Percentiles rank a stretch among this genome's conserved stretches.
Evolutionary conservation across 2,797 vertebrate genomes (phyloP).

Genomic region (Sparidentex hasta): DNA sequence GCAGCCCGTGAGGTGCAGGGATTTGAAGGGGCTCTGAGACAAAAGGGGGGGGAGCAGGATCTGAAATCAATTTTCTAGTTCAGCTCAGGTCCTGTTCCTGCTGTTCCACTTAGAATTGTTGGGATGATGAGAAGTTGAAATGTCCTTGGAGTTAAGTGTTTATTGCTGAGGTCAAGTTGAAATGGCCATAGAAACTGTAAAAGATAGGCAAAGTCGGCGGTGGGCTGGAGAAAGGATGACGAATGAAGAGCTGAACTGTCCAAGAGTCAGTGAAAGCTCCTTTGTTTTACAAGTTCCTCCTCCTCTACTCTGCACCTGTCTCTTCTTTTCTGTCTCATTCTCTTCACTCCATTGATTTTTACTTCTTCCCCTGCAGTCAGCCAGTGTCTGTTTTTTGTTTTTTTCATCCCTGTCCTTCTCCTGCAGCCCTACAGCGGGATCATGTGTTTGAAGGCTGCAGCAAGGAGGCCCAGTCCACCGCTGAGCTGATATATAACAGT

Average conservation of each 20-base stretch:
- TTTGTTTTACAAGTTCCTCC: conserved; percentile 11
- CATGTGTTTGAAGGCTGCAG: conserved; percentile 18
- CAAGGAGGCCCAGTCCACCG: neutral
- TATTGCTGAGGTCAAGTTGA: conserved; percentile 36
- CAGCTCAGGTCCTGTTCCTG: conserved; percentile 25
- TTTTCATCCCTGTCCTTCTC: conserved; percentile 22
- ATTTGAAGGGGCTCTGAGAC: conserved; percentile 46
- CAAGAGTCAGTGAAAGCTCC: conserved; percentile 12
- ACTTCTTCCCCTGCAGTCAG: conserved; percentile 23
- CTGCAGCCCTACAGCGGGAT: conserved; percentile 15
- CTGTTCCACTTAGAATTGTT: conserved; percentile 35
- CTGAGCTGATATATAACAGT: conserved; percentile 11
- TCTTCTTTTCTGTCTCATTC: conserved; percentile 18
- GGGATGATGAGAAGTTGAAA: conserved; percentile 29
- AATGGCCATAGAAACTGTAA: conserved; percentile 1
- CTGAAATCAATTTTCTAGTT: conserved; percentile 62
- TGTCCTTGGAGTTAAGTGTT: conserved; percentile 31
- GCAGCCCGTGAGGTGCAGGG: conserved; percentile 52
- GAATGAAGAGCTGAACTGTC: conserved; percentile 2
- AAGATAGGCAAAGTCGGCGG: conserved; percentile 2
- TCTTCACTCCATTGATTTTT: conserved; percentile 45
- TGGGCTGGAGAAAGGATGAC: neutral
- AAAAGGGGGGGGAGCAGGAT: conserved; percentile 16
- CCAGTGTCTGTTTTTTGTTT: conserved; percentile 20
- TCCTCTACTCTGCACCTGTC: conserved; percentile 7